Evolutionary conservation across 2,797 vertebrate genomes (phyloP).

Genomic region (Danio tinwini): DNA sequence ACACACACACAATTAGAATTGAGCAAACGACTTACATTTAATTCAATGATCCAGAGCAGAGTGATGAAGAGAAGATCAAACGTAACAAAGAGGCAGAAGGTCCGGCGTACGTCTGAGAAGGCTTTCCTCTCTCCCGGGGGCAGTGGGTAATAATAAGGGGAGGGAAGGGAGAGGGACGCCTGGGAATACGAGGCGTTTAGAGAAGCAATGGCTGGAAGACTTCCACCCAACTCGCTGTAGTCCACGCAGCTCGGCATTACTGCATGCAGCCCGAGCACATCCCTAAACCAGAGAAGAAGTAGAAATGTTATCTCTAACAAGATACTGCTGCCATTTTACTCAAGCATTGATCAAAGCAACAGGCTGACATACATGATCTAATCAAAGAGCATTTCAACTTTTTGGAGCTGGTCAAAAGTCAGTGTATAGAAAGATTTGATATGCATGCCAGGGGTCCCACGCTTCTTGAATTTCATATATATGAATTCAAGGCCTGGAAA

Average conservation of each 20-base stretch:
- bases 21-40: constrained; percentile 87
- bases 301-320: background rate
- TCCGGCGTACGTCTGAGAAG: constrained; percentile 94
- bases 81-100: constrained; percentile 97
- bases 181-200: constrained; percentile 84
- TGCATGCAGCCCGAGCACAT: constrained; percentile 61
- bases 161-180: constrained; percentile 80
- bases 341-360: background rate
- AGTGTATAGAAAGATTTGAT: too few relatives aligned
- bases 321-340: background rate
- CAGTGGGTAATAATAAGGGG: constrained; percentile 66
- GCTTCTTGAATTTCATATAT: too few relatives aligned
- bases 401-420: background rate
- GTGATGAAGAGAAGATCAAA: constrained; percentile 97
- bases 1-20: background rate
- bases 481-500: too few relatives aligned
- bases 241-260: constrained; percentile 78
- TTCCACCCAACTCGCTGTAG: constrained; percentile 83
- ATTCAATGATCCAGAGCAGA: constrained; percentile 95
- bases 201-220: constrained; percentile 89
- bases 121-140: constrained; percentile 72
- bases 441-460: too few relatives aligned
- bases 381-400: constrained; percentile 20
- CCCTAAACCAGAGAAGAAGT: constrained; percentile 39
- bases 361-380: background rate